Evolutionary conservation across 2,113 vertebrate species (phyloP).

Genomic region (Leptobrachium leishanense): DNA sequence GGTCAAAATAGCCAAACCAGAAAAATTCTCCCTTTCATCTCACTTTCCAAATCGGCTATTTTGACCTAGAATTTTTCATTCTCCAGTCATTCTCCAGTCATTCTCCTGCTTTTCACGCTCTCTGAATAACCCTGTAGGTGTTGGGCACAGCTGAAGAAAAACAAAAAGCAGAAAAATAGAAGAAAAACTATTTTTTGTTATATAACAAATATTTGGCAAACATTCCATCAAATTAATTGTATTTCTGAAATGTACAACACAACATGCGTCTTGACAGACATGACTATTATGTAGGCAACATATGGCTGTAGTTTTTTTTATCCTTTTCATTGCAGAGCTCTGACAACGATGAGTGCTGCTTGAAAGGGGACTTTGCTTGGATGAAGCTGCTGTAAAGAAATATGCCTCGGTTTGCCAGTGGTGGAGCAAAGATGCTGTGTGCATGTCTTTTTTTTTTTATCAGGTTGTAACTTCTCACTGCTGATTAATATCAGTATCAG

Average conservation of each 20-base stretch:
- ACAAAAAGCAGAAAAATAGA: too few species aligned
- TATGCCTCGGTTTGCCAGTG: constrained; percentile 55
- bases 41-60: too few species aligned
- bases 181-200: too few species aligned
- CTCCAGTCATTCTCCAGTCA: too few species aligned
- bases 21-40: too few species aligned
- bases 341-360: constrained; percentile 36
- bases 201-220: too few species aligned
- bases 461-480: constrained; percentile 35
- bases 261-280: background rate
- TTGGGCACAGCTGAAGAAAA: too few species aligned
- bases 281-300: constrained; percentile 1
- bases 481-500: constrained; percentile 45
- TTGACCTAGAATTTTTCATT: too few species aligned
- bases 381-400: constrained; percentile 59
- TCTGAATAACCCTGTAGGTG: too few species aligned
- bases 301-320: constrained; percentile 15
- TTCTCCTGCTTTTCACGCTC: too few species aligned
- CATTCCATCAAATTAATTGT: background rate
- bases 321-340: constrained; percentile 10
- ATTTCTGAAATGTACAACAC: constrained; percentile 2
- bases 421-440: constrained; percentile 54
- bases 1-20: too few species aligned
- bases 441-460: constrained; percentile 15
- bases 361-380: constrained; percentile 40